Conservation (phyloP, 1,140 invertebrate species). For the Diabrotica undecimpunctata region DNA sequence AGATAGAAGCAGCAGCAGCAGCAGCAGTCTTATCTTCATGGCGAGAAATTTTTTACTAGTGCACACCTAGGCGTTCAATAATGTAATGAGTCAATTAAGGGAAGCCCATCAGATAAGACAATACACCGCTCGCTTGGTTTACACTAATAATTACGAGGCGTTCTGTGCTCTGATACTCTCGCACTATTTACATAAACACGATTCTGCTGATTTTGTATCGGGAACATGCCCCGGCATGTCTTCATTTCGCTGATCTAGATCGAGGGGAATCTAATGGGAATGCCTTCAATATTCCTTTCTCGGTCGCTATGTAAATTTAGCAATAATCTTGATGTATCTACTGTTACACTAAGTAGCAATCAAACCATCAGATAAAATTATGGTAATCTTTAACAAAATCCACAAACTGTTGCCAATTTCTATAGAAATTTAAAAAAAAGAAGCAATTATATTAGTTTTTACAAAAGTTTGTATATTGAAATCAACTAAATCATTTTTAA, state of each 20-base stretch:
- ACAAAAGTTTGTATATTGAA: too few relatives aligned
- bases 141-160: conserved; percentile 38
- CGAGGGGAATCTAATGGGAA: neutral
- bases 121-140: conserved; percentile 26
- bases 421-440: too few relatives aligned
- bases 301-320: neutral
- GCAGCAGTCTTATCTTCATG: conserved; percentile 34
- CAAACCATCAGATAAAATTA: too few relatives aligned
- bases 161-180: conserved; percentile 29
- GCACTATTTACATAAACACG: conserved; percentile 40
- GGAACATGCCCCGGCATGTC: conserved; percentile 30
- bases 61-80: conserved; percentile 38
- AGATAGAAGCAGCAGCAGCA: conserved; percentile 5
- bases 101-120: conserved; percentile 39
- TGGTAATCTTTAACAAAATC: too few relatives aligned
- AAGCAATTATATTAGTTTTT: too few relatives aligned
- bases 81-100: conserved; percentile 42
- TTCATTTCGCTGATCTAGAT: conserved; percentile 26
- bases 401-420: too few relatives aligned
- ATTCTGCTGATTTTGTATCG: conserved; percentile 37
- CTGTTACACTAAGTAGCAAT: too few relatives aligned
- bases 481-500: too few relatives aligned
- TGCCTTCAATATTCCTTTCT: neutral
- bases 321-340: neutral
- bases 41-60: conserved; percentile 42